Evolutionary conservation across 1,140 invertebrate species (phyloP).

Genomic region (Neoseiulus cucumeris): DNA sequence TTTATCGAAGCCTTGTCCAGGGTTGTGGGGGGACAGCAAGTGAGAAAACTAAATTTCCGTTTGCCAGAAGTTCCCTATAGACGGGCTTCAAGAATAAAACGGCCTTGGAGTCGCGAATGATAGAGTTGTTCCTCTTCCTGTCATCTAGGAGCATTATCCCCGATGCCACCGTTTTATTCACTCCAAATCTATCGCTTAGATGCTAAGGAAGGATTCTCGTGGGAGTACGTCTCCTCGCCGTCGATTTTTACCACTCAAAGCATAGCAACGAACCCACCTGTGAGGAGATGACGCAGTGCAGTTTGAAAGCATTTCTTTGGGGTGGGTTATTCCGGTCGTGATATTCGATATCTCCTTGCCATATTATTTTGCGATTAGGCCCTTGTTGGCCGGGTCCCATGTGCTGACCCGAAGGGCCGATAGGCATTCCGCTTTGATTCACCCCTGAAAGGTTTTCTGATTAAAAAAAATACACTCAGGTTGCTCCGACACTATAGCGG

Average conservation of each 20-base stretch:
- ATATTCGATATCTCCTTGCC: slow-evolving; percentile 72
- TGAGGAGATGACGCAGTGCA: neutral
- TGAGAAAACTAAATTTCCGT: neutral
- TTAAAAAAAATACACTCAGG: too few relatives aligned
- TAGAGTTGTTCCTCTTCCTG: neutral
- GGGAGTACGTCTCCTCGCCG: too few relatives aligned
- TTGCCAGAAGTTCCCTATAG: too few relatives aligned
- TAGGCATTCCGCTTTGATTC: neutral
- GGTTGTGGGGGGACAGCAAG: neutral
- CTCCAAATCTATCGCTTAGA: too few relatives aligned
- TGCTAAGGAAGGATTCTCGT: too few relatives aligned
- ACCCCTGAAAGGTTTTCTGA: neutral
- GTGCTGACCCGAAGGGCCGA: too few relatives aligned
- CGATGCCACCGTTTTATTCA: too few relatives aligned
- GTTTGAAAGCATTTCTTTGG: slow-evolving; percentile 25
- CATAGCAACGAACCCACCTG: neutral
- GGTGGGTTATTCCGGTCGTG: slow-evolving; percentile 52
- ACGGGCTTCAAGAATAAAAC: neutral
- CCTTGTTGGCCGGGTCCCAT: too few relatives aligned
- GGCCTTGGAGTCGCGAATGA: neutral
- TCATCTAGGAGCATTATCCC: neutral
- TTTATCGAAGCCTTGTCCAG: neutral
- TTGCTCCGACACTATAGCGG: too few relatives aligned
- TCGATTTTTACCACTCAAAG: too few relatives aligned
- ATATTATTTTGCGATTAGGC: slow-evolving; percentile 33